Evolutionary conservation across 2,888 invertebrate species (phyloP).

Genomic region (Thymelicus acteon): DNA sequence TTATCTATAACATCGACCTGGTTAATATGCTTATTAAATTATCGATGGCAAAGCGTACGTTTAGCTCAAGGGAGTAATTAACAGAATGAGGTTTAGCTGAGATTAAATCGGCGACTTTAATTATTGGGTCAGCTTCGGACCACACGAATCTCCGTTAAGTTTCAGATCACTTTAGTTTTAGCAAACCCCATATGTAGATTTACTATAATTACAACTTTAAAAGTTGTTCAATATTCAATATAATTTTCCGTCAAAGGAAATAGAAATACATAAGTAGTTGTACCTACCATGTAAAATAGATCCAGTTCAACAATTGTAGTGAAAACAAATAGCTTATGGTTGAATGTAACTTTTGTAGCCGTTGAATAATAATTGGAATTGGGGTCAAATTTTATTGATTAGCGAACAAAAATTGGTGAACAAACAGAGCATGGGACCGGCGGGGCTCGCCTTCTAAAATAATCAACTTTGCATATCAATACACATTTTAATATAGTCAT

Average conservation of each 20-base stretch:
- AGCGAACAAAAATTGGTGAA: conserved; percentile 74
- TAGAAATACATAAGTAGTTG: not conserved
- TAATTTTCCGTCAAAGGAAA: not conserved
- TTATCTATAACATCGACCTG: conserved; percentile 79
- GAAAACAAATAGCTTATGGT: conserved; percentile 44
- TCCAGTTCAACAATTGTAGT: not conserved
- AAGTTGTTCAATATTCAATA: not conserved
- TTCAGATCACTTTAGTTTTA: conserved; percentile 44
- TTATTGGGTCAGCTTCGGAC: conserved; percentile 66
- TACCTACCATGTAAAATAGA: not conserved
- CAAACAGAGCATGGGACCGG: conserved; percentile 68
- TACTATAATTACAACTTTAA: not conserved
- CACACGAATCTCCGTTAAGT: conserved; percentile 48
- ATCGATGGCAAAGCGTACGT: conserved; percentile 78
- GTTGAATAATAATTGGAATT: conserved; percentile 66
- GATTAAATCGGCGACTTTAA: conserved; percentile 80
- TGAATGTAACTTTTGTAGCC: conserved; percentile 52
- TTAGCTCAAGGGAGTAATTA: conserved; percentile 85
- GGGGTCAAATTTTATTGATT: conserved; percentile 77
- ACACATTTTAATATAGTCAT: conserved; percentile 80
- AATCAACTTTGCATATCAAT: conserved; percentile 81
- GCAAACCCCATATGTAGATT: not conserved
- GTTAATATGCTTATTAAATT: conserved; percentile 83
- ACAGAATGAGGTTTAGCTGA: conserved; percentile 78
- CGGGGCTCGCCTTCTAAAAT: conserved; percentile 70